Evolutionary conservation across 2,113 vertebrate genomes (phyloP).

Genomic region (Scophthalmus maximus): DNA sequence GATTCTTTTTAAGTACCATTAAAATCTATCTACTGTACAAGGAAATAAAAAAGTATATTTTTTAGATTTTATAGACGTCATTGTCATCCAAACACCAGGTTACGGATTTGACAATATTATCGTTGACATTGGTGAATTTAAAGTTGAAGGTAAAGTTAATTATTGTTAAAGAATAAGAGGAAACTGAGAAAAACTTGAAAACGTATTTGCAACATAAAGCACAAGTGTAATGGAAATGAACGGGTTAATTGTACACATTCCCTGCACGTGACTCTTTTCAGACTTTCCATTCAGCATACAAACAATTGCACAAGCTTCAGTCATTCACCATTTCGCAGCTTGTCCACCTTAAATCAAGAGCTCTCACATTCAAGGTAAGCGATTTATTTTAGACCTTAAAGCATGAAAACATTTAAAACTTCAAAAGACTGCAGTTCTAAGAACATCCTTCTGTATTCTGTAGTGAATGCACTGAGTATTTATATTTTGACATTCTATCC

Average conservation of each 20-base stretch:
- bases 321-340: constrained; percentile 62
- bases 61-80: not conserved
- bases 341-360: constrained; percentile 48
- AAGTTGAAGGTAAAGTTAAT: too few species aligned
- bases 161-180: not conserved
- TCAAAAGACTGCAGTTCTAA: not conserved
- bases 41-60: not conserved
- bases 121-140: not conserved
- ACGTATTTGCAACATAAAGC: not conserved
- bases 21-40: not conserved
- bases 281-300: constrained; percentile 64
- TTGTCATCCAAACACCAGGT: not conserved
- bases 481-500: constrained; percentile 1
- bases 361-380: constrained; percentile 73
- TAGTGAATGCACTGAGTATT: not conserved
- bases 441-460: not conserved
- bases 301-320: constrained; percentile 72
- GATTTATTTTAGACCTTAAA: not conserved
- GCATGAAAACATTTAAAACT: not conserved
- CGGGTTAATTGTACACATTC: constrained; percentile 78
- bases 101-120: not conserved
- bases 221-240: constrained; percentile 57
- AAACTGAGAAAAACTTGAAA: not conserved
- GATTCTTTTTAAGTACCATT: not conserved
- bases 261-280: constrained; percentile 58